Evolutionary conservation across 2,113 vertebrate genomes (phyloP), one percentile per base, ranked within the genome.

Genomic region (Mobula birostris): DNA sequence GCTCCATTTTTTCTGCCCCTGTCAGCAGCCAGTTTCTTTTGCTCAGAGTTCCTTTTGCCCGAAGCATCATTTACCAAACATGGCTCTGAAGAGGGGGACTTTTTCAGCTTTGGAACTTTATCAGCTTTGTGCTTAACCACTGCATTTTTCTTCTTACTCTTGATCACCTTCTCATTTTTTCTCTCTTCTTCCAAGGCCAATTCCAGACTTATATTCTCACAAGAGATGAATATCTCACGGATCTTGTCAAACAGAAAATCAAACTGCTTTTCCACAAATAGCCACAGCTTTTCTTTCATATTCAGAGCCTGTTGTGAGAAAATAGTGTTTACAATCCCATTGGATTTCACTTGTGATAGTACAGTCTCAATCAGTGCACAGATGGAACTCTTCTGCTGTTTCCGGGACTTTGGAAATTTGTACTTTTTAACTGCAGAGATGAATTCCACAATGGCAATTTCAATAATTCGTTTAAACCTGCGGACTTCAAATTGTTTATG

Each of bases 221-320:
- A 97, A 5, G 97, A 94, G 79, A 97, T 95, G 74, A 99, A 95
- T 0, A 96, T 96, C 48, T 95, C 96, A 94, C 96, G 96, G 94
- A 99, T 96, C 90, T 98, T 98, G 94, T 96, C 97, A 95, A 99
- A 98, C 94, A 99, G 96, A 95, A 97, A 98, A 95, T 99, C 98
- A 83, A 99, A 97, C 94, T 99, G 98, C 6, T 97, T 97, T 94
- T 99, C 98, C 11, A 99, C 98, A 97, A 99, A 99, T 94, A 98
- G 98, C 98, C 98, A 99, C 91, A 99, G 94, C 95, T 98, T 98
- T 78, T 98, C 98, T 95, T 99, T 99, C 95, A 99, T 97, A 95
- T 99, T 98, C 63, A 96, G 96, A 0, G 98, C 96, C 72, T 98
- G 98, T 85, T 98, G 98, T 83, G 99, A 97, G 97, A 99, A 99